Evolutionary conservation across 2,797 vertebrate genomes (phyloP), one percentile per base, ranked within the genome.

Genomic region (Alfaro cultratus): DNA sequence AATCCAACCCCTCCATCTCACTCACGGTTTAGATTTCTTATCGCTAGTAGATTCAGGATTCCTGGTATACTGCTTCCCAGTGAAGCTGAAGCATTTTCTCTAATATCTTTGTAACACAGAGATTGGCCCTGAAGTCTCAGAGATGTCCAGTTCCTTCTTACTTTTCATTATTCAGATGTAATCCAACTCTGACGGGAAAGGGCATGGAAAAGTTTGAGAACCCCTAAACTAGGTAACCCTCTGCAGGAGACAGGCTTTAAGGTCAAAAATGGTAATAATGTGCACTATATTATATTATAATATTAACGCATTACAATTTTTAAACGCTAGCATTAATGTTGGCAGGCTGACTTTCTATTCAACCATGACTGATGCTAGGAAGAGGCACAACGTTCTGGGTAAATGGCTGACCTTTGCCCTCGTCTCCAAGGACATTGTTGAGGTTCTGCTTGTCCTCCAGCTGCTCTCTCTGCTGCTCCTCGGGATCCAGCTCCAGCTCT

Each of bases 401-500:
- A 36, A 18, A 64, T 3, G 21, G 43, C 81, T 89, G 75, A 94
- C 94, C 93, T 94, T 92, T 93, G n/a, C 80, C 82, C 76, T 92
- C 90, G 36, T 92, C 90, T 0, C 78, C 70, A 29, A 87, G 76
- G 0, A 23, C 1, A 18, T 29, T 41, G 45, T 80, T 75, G 76
- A 73, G 79, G 46, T 93, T 90, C 78, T 85, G 89, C 36, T 94
- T 94, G 70, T 83, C 80, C 41, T 90, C 90, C 47, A 43, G 79
- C 26, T 76, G 79, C 34, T 76, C 79, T 53, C 73, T 64, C 18
- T 31, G 80, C 53, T 88, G 81, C 86, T 96, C 95, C 49, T 94
- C 88, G 51, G 74, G 90, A 82, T 95, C 95, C 86, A 89, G 95
- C 87, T 97, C 97, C n/a, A 96, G 96, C 79, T 97, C 97, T 2